Evolutionary conservation across 2,797 vertebrate genomes (phyloP).

Genomic region (Tapirus indicus): DNA sequence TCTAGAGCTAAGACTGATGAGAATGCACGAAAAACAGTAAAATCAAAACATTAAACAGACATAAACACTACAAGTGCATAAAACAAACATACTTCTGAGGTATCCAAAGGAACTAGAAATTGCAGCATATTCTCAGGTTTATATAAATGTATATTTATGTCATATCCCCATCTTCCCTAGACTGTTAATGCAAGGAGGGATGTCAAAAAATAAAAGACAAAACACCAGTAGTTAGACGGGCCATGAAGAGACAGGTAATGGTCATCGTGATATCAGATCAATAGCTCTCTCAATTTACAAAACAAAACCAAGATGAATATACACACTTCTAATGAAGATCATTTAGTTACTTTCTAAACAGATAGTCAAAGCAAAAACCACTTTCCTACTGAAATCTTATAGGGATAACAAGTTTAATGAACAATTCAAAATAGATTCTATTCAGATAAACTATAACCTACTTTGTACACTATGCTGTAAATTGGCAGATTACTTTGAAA

Average conservation of each 20-base stretch:
- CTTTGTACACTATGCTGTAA: neutral
- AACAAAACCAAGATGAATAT: slow-evolving; percentile 34
- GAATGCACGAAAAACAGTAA: slow-evolving; percentile 49
- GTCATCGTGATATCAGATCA: neutral
- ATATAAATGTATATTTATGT: neutral
- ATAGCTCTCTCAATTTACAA: slow-evolving; percentile 32
- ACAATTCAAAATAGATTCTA: slow-evolving; percentile 38
- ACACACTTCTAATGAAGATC: slow-evolving; percentile 11
- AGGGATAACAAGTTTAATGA: neutral
- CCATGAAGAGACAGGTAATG: slow-evolving; percentile 2
- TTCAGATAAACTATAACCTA: slow-evolving; percentile 30
- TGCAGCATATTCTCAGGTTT: slow-evolving; percentile 18
- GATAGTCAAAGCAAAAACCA: slow-evolving; percentile 50
- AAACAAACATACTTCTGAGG: slow-evolving; percentile 14
- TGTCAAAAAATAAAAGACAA: neutral
- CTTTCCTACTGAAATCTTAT: slow-evolving; percentile 27
- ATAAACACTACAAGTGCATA: neutral
- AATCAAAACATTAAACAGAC: slow-evolving; percentile 34
- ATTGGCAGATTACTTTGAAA: neutral
- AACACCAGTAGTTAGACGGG: neutral
- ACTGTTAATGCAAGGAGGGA: neutral
- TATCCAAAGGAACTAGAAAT: slow-evolving; percentile 30
- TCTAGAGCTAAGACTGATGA: neutral
- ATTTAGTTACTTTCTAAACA: slow-evolving; percentile 36
- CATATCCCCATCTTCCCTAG: neutral